Base-by-base conservation (phyloP, 1,140 invertebrate genomes). In the Apis florea region DNA sequence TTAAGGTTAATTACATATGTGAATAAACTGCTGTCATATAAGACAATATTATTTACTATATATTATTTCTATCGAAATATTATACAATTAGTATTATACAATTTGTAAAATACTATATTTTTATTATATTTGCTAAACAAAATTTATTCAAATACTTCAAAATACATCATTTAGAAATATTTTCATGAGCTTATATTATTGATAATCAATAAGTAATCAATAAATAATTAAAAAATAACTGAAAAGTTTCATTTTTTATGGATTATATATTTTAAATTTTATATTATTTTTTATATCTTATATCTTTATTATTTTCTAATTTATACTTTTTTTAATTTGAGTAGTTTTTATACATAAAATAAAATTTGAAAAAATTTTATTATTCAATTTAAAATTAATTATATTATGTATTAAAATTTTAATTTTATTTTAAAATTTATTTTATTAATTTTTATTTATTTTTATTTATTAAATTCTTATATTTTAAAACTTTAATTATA, bases 1-100 rank as follows among this genome's bases (percentile, higher is more conserved):
- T 79, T 58, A 78, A 79, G 26, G 51, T 77, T 77, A 58, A 54
- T 69, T 24, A 31, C 47, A 61, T 47, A 8, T 49, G 15, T 12
- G 47, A 69, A 61, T 53, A 40, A 63, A 24, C 54, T 53, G 2
- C 5, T 66, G 26, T 54, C 51, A 70, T 17, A 4, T 11, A 12
- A 24, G 12, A 69, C 19, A 21, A 24, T 19, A 54, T 47, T 59
- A 67, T 59, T 58, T 67, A 17, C 49, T 67, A 10, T 67, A 5
- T 8, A 40, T 49, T 80, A 66, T 19, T 73, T 51, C 24, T 21
- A 1, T 19, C 8, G 17, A 49, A 26, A 53, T 56, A 8, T 6
- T 17, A 17, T 5, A 49, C n/a, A 47, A 67, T 58, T n/a, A n/a
- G n/a, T n/a, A n/a, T n/a, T n/a, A n/a, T n/a, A n/a, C n/a, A n/a